A percentile compares a stretch with the other conserved stretches of the same genome.
Conservation (phyloP, 2,797 vertebrate genomes). For the Typhlichthys subterraneus region DNA sequence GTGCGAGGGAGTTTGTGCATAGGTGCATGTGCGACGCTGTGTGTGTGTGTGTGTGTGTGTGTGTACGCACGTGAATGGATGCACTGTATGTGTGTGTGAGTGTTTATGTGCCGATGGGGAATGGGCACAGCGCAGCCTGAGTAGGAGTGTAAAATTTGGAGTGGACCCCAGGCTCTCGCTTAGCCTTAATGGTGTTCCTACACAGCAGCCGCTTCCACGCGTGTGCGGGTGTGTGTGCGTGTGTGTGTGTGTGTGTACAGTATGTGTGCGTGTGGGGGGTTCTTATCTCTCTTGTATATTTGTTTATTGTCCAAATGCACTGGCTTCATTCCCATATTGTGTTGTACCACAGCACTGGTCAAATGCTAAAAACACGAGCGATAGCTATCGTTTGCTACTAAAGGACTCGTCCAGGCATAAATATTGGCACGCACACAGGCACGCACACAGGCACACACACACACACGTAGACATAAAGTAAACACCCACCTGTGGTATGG, state of each 20-base stretch:
- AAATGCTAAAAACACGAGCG: too few species aligned
- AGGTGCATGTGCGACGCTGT: too few species aligned
- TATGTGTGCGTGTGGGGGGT: too few species aligned
- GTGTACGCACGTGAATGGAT: conserved; percentile 7
- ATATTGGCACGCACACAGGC: not conserved
- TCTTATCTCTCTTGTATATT: too few species aligned
- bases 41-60: not conserved
- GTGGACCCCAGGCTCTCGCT: conserved; percentile 78
- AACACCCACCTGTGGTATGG: conserved; percentile 67
- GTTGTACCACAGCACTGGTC: too few species aligned
- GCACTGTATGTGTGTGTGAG: conserved; percentile 2
- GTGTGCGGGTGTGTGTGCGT: too few species aligned
- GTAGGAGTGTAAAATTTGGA: conserved; percentile 78
- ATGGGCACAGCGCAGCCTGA: conserved; percentile 63
- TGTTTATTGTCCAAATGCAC: too few species aligned
- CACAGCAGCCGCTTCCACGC: conserved; percentile 61
- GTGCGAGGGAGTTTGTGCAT: not conserved
- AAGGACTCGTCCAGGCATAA: too few species aligned
- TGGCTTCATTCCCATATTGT: too few species aligned
- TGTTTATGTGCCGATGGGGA: conserved; percentile 18
- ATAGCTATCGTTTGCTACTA: too few species aligned
- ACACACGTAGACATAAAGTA: too few species aligned
- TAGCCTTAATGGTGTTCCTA: conserved; percentile 76
- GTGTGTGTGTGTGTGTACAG: too few species aligned
- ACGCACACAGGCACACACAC: conserved; percentile 17